phyloP scores from a whole-genome alignment of 2,797 vertebrate genomes.

The Eptatretus atami region DNA sequence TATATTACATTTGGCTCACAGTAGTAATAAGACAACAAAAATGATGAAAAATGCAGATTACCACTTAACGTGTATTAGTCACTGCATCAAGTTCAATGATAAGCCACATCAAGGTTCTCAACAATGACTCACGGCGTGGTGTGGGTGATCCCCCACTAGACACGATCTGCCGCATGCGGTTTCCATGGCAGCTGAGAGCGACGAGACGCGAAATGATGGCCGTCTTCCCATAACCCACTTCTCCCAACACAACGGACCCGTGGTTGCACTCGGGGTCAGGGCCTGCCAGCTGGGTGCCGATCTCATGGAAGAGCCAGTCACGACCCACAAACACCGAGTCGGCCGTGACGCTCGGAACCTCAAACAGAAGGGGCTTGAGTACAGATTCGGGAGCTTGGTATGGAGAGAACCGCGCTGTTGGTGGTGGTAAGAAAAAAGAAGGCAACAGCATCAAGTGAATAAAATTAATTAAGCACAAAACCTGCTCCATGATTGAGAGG shows the following conservation, averaged over 20 bases:
- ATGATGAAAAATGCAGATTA: too few species aligned
- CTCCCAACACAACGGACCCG: slow-evolving; percentile 45
- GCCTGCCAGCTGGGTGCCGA: slow-evolving; percentile 36
- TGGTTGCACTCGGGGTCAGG: slow-evolving; percentile 22
- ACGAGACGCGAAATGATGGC: slow-evolving; percentile 68
- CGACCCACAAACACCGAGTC: slow-evolving; percentile 87
- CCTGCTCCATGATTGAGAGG: too few species aligned
- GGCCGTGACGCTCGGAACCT: slow-evolving; percentile 90
- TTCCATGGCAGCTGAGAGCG: slow-evolving; percentile 78
- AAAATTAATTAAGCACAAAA: too few species aligned
- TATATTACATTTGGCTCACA: too few species aligned
- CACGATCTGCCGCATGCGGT: slow-evolving; percentile 88
- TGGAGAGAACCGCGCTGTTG: slow-evolving; percentile 43
- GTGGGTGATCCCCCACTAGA: slow-evolving; percentile 47
- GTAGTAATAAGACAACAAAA: too few species aligned
- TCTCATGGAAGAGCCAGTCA: slow-evolving; percentile 63
- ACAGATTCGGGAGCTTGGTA: slow-evolving; percentile 90
- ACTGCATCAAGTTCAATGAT: too few species aligned
- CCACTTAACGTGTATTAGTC: too few species aligned
- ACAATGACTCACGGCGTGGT: slow-evolving; percentile 32
- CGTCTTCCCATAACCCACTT: slow-evolving; percentile 78
- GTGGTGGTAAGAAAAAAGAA: slow-evolving; percentile 8
- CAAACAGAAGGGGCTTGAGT: slow-evolving; percentile 77
- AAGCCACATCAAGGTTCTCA: too few species aligned
- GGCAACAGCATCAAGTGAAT: not conserved